Conservation (phyloP, 2,113 vertebrate species). For the Paracanthobrama guichenoti region DNA sequence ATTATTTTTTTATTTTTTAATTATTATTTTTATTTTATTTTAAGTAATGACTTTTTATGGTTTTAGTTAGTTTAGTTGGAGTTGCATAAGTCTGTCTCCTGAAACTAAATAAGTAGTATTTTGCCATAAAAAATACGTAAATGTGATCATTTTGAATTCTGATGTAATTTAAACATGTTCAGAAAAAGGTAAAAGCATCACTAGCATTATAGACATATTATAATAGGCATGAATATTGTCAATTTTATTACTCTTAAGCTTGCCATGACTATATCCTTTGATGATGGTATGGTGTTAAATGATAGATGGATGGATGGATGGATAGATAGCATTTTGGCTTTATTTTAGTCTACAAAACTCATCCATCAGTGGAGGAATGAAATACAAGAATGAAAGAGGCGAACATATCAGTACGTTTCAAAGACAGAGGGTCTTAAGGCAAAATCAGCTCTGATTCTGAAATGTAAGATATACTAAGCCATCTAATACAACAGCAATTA, state of each 20-base stretch:
- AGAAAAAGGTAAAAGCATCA: background rate
- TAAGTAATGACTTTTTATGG: background rate
- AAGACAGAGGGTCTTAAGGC: constrained; percentile 38
- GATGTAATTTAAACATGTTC: background rate
- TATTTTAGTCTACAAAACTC: constrained; percentile 25
- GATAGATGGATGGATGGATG: too few relatives aligned
- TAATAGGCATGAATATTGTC: too few relatives aligned
- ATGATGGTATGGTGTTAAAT: too few relatives aligned
- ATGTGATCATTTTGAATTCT: background rate
- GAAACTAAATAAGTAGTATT: background rate
- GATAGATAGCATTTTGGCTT: constrained; percentile 41
- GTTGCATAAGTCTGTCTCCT: background rate
- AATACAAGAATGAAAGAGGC: constrained; percentile 15
- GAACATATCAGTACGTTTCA: constrained; percentile 28
- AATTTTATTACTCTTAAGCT: too few relatives aligned
- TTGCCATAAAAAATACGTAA: background rate
- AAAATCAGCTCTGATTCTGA: constrained; percentile 38
- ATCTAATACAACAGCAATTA: constrained; percentile 58
- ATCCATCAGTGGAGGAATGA: constrained; percentile 38
- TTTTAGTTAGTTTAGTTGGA: background rate
- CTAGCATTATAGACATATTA: too few relatives aligned
- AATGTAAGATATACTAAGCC: constrained; percentile 51
- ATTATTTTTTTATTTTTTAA: too few relatives aligned
- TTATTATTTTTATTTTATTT: background rate
- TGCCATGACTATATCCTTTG: too few relatives aligned